Conservation (phyloP, 1,140 invertebrate genomes). For the Brevipalpus yothersi region DNA sequence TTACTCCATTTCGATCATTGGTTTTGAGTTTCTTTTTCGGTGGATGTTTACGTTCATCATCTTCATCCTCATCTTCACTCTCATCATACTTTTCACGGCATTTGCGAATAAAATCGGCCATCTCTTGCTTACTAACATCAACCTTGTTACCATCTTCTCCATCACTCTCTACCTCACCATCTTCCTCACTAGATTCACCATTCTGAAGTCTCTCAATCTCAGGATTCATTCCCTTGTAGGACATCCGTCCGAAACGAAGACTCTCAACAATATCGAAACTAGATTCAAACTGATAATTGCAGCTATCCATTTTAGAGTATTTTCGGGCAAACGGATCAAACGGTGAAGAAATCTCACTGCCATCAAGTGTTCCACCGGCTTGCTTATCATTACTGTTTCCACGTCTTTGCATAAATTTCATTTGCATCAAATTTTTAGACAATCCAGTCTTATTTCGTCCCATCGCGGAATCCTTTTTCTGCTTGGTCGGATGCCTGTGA, state of each 20-base stretch:
- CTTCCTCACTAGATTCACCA: background rate
- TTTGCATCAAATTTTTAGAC: conserved; percentile 17
- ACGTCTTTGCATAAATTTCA: conserved; percentile 58
- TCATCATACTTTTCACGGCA: too few species aligned
- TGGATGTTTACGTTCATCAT: conserved; percentile 1
- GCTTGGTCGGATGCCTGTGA: too few species aligned
- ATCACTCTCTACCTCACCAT: background rate
- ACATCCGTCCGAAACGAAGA: conserved; percentile 49
- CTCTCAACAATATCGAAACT: conserved; percentile 47
- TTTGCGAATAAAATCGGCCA: background rate
- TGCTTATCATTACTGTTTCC: conserved; percentile 54
- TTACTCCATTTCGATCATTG: too few species aligned
- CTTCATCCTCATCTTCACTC: background rate
- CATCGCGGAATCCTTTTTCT: background rate
- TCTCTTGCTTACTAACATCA: conserved; percentile 5
- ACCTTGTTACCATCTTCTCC: background rate
- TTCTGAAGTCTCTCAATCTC: conserved; percentile 35
- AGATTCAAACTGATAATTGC: conserved; percentile 29
- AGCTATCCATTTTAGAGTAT: conserved; percentile 29
- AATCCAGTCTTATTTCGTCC: conserved; percentile 3
- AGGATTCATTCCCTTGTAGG: conserved; percentile 66
- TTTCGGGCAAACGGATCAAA: conserved; percentile 29
- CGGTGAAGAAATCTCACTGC: conserved; percentile 24
- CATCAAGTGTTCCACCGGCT: conserved; percentile 30
- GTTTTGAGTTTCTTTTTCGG: background rate